Percentiles rank a stretch among this genome's conserved stretches.
Conservation (phyloP, 2,113 vertebrate species). For the Thalassoma bifasciatum region DNA sequence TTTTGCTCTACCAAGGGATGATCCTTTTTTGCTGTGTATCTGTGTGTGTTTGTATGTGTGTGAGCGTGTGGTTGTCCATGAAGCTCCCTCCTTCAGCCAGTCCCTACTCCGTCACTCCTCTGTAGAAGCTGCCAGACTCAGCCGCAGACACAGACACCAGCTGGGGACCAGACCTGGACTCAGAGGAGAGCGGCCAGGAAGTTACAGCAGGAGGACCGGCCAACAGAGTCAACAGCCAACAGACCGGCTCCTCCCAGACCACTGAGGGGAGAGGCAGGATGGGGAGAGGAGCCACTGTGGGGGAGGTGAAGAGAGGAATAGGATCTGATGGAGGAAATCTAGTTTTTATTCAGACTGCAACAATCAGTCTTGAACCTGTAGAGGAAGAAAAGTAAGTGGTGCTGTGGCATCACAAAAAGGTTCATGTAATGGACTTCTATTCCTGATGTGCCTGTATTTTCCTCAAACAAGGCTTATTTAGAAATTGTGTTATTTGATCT, state of each 20-base stretch:
- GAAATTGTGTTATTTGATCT: not conserved
- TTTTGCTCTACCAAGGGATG: not conserved
- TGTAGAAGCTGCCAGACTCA: not conserved
- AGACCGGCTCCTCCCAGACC: conserved; percentile 27
- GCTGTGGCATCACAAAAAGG: not conserved
- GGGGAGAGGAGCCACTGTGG: conserved; percentile 16
- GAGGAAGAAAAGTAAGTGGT: not conserved
- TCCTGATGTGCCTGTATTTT: no score
- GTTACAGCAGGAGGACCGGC: not conserved
- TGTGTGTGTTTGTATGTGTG: not conserved
- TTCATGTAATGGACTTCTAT: not conserved
- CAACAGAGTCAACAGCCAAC: conserved; percentile 12
- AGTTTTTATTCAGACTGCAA: conserved; percentile 6
- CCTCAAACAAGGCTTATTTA: no score
- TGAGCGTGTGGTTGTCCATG: not conserved
- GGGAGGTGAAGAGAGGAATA: conserved; percentile 13
- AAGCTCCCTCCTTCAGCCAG: not conserved
- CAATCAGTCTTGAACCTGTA: not conserved
- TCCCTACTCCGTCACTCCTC: not conserved
- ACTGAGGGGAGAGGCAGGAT: conserved; percentile 27
- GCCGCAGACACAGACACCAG: conserved; percentile 19
- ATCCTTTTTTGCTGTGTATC: not conserved
- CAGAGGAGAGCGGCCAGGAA: conserved; percentile 13
- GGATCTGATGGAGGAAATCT: not conserved
- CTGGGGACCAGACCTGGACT: conserved; percentile 17